Percentiles rank a stretch among this genome's conserved stretches.
phyloP scores from a whole-genome alignment of 2,113 vertebrate genomes.

The Zapornia atra region DNA sequence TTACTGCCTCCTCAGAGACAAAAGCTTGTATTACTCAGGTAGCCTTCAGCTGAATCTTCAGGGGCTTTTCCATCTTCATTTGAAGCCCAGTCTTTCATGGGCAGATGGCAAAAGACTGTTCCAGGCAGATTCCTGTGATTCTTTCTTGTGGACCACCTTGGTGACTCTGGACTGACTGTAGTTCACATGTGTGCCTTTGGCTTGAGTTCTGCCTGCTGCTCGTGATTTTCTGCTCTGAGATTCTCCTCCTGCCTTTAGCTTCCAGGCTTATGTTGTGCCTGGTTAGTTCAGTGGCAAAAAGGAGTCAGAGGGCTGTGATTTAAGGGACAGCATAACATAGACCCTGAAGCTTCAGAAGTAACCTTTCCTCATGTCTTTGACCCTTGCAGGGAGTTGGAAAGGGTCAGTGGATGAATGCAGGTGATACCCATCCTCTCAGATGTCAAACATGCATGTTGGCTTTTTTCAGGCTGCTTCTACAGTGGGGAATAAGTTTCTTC shows the following conservation, averaged over 20 bases:
- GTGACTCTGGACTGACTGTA: background rate
- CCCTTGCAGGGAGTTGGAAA: background rate
- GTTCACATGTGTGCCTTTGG: background rate
- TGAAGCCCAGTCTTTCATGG: background rate
- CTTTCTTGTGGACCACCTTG: background rate
- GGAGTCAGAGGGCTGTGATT: background rate
- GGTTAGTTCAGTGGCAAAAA: background rate
- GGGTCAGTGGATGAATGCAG: background rate
- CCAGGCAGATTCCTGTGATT: background rate
- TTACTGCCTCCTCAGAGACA: background rate
- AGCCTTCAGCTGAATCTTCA: slow-evolving; percentile 19
- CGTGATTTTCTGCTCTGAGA: background rate
- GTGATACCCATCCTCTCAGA: background rate
- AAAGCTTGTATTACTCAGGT: slow-evolving; percentile 23
- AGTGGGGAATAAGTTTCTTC: background rate
- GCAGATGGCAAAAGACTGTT: background rate
- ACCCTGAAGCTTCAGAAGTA: background rate
- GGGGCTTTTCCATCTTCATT: background rate
- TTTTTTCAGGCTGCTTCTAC: background rate
- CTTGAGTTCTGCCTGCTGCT: background rate
- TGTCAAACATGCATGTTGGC: background rate
- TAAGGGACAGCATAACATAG: background rate
- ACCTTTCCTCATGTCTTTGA: background rate
- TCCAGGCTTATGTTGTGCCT: background rate
- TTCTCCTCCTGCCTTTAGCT: background rate